Percentiles rank a stretch among this genome's conserved stretches.
phyloP scores from a whole-genome alignment of 2,797 vertebrate species.

The Girardinus metallicus region DNA sequence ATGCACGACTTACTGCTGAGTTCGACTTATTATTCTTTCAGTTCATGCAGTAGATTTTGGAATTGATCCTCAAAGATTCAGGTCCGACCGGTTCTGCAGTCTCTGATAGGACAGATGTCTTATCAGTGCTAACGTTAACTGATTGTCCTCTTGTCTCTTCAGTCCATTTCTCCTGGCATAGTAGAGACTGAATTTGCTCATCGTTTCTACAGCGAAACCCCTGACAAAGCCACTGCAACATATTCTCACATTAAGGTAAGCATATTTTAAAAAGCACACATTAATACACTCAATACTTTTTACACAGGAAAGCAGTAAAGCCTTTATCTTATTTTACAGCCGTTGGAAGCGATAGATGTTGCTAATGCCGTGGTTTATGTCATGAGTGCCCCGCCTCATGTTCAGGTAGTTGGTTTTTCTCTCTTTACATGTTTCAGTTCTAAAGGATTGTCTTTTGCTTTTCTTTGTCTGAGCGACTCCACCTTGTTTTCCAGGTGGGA shows the following conservation, averaged over 20 bases:
- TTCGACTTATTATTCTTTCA: not conserved
- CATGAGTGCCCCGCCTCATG: constrained; percentile 85
- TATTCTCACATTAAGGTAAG: constrained; percentile 84
- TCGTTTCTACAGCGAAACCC: constrained; percentile 77
- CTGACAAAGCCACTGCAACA: constrained; percentile 79
- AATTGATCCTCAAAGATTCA: not conserved
- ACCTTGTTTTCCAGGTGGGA: not conserved
- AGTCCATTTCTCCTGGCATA: constrained; percentile 90
- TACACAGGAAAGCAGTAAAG: not conserved
- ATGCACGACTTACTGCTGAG: not conserved
- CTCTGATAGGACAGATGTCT: not conserved
- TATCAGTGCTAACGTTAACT: not conserved
- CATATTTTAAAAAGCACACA: not conserved
- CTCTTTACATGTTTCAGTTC: not conserved
- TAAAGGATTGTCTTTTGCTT: not conserved
- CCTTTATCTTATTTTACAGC: constrained; percentile 53
- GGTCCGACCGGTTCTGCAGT: not conserved
- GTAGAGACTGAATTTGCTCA: constrained; percentile 87
- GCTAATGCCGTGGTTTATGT: constrained; percentile 84
- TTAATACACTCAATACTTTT: not conserved
- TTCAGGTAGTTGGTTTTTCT: constrained; percentile 75
- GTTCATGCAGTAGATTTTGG: not conserved
- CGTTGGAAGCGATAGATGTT: constrained; percentile 87
- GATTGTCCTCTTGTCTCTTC: constrained; percentile 15
- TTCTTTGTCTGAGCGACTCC: not conserved